Base-by-base conservation (phyloP, 2,888 invertebrate species). In the Neoascia interrupta region DNA sequence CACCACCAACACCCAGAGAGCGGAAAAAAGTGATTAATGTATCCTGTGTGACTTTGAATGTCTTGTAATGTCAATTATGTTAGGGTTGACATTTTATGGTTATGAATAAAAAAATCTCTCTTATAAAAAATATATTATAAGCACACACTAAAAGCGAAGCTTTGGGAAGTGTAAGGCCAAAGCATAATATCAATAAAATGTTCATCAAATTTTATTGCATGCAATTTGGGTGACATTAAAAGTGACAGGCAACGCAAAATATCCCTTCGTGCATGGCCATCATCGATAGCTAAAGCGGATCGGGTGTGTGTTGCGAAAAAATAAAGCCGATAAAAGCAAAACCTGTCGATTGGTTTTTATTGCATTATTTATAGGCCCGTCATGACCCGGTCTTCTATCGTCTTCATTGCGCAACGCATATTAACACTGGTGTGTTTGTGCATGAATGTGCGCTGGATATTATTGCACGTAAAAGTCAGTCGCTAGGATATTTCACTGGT, bases 21-120 rank as follows among this genome's bases (percentile, higher is more conserved):
- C 15, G 39, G 45, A 37, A 60, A 53, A 53, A 41, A 56, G 61
- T 75, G 74, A 75, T 75, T 75, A 75, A 75, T 69, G 69, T 61
- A 34, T 41, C 41, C 54, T 49, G 41, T 36, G 54, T 53, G 41
- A 61, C 54, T 56, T 61, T 54, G 34, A 54, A 68, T 68, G 54
- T 18, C 68, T 68, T 75, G 49, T 68, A 68, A 61, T 61, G 74
- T 61, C 68, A 75, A 75, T 75, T 75, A 75, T 68, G 36, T 68
- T 49, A 41, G 61, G 74, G 53, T 49, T 74, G 54, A 41, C 68
- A 19, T 54, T 68, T 74, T 68, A 74, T 49, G 53, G 54, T 61
- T 61, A 60, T 54, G 41, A 56, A 66, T 23, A 36, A 54, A 16
- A 28, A 37, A 53, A 26, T 19, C 39, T 28, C 21, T 31, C n/a